Evolutionary conservation across 2,797 vertebrate genomes (phyloP), one percentile per base, ranked within the genome.

Genomic region (Cossypha heuglini): DNA sequence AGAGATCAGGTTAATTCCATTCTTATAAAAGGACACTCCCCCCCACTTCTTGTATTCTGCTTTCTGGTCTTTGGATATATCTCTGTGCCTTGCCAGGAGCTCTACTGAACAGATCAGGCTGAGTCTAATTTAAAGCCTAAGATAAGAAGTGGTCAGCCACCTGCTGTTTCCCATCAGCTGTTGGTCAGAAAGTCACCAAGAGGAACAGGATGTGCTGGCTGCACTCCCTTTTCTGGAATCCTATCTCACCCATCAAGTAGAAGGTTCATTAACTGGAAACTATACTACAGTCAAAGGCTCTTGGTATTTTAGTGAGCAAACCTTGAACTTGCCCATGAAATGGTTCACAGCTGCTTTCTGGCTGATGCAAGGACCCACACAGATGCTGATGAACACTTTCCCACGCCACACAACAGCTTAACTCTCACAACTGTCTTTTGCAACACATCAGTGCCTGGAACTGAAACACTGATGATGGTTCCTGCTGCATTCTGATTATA

Each of bases 341-440:
- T 17, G 57, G 42, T 7, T 62, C 76, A 74, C 64, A 61, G 86
- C 64, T 80, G 86, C 64, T 49, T 80, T 71, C n/a, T 80, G 75
- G 64, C 63, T 69, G 20, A 69, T 55, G 40, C 67, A 68, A 61
- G 45, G 55, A 87, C 24, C 54, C 54, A 49, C 1, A 3, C 13
- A 73, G 55, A 86, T 46, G 37, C 57, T 7, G 3, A 49, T 16
- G 31, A 94, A 67, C 42, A 42, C 31, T 45, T 63, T 71, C 66
- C 45, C 57, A 74, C 12, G 6, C 76, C 0, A 0, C 35, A 26
- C 43, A 90, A 67, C 57, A 63, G n/a, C 66, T 81, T 21, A 69
- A 86, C 12, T 88, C 72, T 87, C 71, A n/a, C 17, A 33, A 81
- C 37, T 81, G 66, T 64, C 69, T 94, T 78, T 21, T 71, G 52